Conservation (phyloP, 2,113 vertebrate genomes). For the Pelodiscus sinensis region DNA sequence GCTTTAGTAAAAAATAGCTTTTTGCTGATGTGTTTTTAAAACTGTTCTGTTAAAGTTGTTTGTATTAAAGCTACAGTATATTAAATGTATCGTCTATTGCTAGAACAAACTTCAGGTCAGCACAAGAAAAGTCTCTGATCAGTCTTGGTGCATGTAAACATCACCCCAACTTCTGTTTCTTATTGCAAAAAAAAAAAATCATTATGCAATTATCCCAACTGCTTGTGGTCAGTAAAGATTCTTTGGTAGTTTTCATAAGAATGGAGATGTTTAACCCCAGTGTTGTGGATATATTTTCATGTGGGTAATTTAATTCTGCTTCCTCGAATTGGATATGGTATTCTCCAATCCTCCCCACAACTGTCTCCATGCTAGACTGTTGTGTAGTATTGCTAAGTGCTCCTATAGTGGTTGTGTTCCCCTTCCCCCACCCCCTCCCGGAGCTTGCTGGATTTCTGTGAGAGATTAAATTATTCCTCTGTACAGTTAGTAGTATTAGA, state of each 20-base stretch:
- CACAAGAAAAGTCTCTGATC: not conserved
- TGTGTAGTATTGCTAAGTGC: not conserved
- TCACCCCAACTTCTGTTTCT: not conserved
- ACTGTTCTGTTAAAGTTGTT: conserved; percentile 29
- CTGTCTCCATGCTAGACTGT: conserved; percentile 23
- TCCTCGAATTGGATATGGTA: conserved; percentile 27
- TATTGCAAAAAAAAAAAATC: conserved; percentile 29
- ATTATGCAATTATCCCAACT: not conserved
- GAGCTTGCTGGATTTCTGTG: fast-evolving
- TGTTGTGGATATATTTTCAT: conserved; percentile 61
- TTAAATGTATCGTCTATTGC: conserved; percentile 1
- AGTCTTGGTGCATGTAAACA: not conserved
- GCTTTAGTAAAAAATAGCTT: conserved; percentile 33
- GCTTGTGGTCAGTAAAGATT: conserved; percentile 6
- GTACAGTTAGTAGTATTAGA: not conserved
- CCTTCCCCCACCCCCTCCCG: not conserved
- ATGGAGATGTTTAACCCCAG: conserved; percentile 38
- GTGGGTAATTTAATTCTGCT: conserved; percentile 57
- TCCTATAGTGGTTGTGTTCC: not conserved
- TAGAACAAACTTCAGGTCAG: conserved; percentile 16
- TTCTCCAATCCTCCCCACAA: not conserved
- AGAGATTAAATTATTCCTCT: not conserved
- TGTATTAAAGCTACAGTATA: not conserved
- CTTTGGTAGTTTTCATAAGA: conserved; percentile 17
- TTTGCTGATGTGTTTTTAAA: conserved; percentile 22